A percentile compares a stretch with the other conserved stretches of the same genome.
Evolutionary conservation across 2,888 invertebrate genomes (phyloP).

Genomic region (Acleris emargana): DNA sequence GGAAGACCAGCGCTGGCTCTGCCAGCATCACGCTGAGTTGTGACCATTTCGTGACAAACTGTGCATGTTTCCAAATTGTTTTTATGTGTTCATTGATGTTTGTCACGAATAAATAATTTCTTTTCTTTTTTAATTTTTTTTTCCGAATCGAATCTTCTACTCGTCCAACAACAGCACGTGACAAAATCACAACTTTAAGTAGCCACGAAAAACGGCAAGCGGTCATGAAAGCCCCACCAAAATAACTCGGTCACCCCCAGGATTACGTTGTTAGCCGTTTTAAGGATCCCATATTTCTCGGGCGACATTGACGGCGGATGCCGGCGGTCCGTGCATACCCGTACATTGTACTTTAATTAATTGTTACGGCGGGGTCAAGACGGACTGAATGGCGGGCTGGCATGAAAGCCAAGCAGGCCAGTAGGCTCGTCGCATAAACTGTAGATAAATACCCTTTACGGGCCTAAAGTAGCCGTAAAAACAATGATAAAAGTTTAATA

Average conservation of each 20-base stretch:
- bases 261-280: conserved; percentile 46
- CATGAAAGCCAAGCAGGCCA: conserved; percentile 59
- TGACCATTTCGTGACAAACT: no score
- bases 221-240: conserved; percentile 37
- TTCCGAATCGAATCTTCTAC: no score
- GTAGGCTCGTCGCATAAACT: conserved; percentile 51
- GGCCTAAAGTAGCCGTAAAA: conserved; percentile 43
- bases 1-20: no score
- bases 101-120: no score
- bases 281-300: conserved; percentile 53
- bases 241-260: conserved; percentile 35
- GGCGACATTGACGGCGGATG: conserved; percentile 48
- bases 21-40: no score
- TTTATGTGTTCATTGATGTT: no score
- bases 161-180: no score
- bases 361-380: conserved; percentile 70
- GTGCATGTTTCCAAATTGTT: no score
- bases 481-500: conserved; percentile 24
- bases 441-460: conserved; percentile 59
- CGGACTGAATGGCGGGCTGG: conserved; percentile 60
- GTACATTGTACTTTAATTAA: conserved; percentile 79
- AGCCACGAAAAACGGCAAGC: conserved; percentile 27
- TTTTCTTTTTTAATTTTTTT: no score
- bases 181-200: no score
- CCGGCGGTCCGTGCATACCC: conserved; percentile 42